A percentile compares a stretch with the other conserved stretches of the same genome.
Conservation (phyloP, 2,888 invertebrate genomes). For the Sphinx pinastri region DNA sequence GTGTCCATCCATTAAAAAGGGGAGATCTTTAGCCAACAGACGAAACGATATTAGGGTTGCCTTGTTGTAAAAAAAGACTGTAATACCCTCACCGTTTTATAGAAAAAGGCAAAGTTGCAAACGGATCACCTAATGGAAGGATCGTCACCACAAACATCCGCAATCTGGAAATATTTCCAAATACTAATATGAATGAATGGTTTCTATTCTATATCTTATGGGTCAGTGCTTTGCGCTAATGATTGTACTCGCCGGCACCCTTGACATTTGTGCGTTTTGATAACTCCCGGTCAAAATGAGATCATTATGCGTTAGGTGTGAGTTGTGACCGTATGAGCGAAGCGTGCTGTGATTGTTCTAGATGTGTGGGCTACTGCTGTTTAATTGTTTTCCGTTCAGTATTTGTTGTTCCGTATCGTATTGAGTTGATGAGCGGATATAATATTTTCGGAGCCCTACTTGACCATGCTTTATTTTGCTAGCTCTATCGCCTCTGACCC, state of each 20-base stretch:
- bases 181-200: neutral
- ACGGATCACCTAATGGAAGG: neutral
- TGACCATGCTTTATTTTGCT: no score
- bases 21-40: no score
- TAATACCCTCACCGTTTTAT: neutral
- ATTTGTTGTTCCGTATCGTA: no score
- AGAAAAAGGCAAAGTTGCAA: neutral
- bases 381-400: neutral
- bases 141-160: no score
- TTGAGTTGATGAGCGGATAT: no score
- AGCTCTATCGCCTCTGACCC: no score
- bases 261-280: constrained; percentile 27
- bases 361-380: neutral
- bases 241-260: constrained; percentile 13
- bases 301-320: constrained; percentile 8
- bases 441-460: no score
- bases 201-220: constrained; percentile 23
- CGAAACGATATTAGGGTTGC: no score
- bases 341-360: constrained; percentile 1
- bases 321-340: neutral
- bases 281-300: constrained; percentile 13
- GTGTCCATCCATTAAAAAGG: no score
- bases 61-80: no score
- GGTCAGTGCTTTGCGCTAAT: constrained; percentile 22
- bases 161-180: neutral